Evolutionary conservation across 2,797 vertebrate genomes (phyloP), one percentile per base, ranked within the genome.

Genomic region (Acipenser ruthenus): DNA sequence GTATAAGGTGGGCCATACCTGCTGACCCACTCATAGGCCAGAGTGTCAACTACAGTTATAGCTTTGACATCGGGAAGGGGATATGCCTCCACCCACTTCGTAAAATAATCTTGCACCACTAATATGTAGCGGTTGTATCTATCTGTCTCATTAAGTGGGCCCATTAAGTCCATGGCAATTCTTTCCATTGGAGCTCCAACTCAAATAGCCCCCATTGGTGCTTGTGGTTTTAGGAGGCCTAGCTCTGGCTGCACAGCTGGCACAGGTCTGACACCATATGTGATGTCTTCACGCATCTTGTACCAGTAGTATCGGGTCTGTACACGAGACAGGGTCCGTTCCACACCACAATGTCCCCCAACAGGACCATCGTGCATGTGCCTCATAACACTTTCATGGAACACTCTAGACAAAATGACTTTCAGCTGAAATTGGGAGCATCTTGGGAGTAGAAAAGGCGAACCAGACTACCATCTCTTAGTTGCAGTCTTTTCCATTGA

Each of bases 131-230:
- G 0, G 6, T 71, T 74, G 0, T 63, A 11, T 1, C 9, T n/a
- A 2, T 74, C 69, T 0, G 69, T 72, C 18, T 74, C 49, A 9
- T 76, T 73, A 4, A 74, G 55, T 12, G 70, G 71, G 0, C 69
- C 68, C 74, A 72, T 75, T 0, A 74, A 47, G 13, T 77, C 70
- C 13, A 73, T 4, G 1, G 73, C 50, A 1, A 69, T 5, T 3
- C 53, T 5, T 6, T 75, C 69, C 59, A 71, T 72, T 0, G 70
- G 71, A 8, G 61, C 66, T 2, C 66, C 69, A 63, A 58, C 52
- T 8, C 52, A 2, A 23, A 65, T 23, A 48, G 18, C 37, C 5
- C 51, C 13, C 53, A 50, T 50, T 10, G 37, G 7, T 15, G 56
- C 53, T 59, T 68, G 55, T 23, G 68, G 50, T 68, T 8, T 68